These are phyloP conservation scores for Halichondria panicea DNA, from an alignment of 37 sponge, comb jelly and placozoan genomes.

Conservation along the genomic window DNA sequence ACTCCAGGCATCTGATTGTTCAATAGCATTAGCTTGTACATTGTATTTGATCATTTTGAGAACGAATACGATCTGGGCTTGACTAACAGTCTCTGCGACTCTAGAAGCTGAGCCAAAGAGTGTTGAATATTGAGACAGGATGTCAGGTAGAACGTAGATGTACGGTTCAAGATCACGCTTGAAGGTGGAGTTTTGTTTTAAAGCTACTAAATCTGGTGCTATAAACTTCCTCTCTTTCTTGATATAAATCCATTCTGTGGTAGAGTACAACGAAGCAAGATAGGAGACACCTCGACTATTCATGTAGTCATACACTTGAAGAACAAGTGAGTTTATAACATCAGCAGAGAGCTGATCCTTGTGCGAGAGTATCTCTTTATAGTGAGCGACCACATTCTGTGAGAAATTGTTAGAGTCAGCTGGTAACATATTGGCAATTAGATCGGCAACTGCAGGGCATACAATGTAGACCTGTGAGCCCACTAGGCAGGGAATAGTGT, in stretches of 20 bases:
- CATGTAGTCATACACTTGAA: slow-evolving; percentile 1
- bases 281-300: not conserved
- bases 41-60: slow-evolving; percentile 34
- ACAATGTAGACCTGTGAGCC: slow-evolving; percentile 50
- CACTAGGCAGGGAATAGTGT: not conserved
- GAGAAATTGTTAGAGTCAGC: not conserved
- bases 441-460: not conserved
- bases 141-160: slow-evolving; percentile 40
- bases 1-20: slow-evolving; percentile 22
- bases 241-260: slow-evolving; percentile 40
- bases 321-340: not conserved
- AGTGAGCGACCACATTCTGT: slow-evolving; percentile 28
- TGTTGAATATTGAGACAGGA: not conserved
- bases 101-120: slow-evolving; percentile 47
- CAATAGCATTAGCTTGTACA: not conserved
- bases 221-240: slow-evolving; percentile 32
- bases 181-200: slow-evolving; percentile 17
- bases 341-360: slow-evolving; percentile 1
- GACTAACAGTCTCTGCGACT: slow-evolving; percentile 8
- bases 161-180: slow-evolving; percentile 35
- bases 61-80: slow-evolving; percentile 32
- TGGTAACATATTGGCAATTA: not conserved
- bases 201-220: slow-evolving; percentile 9
- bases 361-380: slow-evolving; percentile 8
- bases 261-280: not conserved